Evolutionary conservation across 2,797 vertebrate genomes (phyloP).

Genomic region (Anguilla marmorata): DNA sequence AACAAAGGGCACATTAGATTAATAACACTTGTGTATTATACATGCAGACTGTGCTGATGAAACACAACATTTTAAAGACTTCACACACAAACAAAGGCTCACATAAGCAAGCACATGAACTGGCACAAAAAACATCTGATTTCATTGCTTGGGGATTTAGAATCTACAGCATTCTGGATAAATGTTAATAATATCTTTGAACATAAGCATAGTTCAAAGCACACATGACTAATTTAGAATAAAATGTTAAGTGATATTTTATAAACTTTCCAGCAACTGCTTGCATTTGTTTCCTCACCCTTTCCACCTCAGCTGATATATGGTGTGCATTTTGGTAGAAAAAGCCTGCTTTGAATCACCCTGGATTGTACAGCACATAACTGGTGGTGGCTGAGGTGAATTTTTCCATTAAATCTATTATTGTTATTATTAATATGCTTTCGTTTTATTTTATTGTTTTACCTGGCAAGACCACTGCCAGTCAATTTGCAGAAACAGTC

Average conservation of each 20-base stretch:
- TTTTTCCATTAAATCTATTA: too few species aligned
- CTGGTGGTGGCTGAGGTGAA: too few species aligned
- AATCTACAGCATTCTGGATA: not conserved
- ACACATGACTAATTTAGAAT: not conserved
- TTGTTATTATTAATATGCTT: not conserved
- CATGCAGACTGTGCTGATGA: slow-evolving; percentile 1
- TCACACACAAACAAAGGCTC: slow-evolving; percentile 2
- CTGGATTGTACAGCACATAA: too few species aligned
- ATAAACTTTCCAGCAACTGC: not conserved
- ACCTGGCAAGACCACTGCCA: not conserved
- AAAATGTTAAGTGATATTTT: too few species aligned
- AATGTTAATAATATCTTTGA: not conserved
- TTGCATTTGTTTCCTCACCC: not conserved
- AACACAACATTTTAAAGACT: not conserved
- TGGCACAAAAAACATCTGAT: slow-evolving; percentile 6
- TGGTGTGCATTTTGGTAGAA: too few species aligned
- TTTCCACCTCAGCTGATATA: too few species aligned
- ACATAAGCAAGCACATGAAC: slow-evolving; percentile 19
- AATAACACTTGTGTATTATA: not conserved
- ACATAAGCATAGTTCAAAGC: not conserved
- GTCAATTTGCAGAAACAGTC: not conserved
- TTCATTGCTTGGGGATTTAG: not conserved
- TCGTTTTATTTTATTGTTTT: too few species aligned
- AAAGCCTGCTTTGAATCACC: too few species aligned
- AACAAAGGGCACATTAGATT: not conserved